Percentiles rank a stretch among this genome's conserved stretches.
These are phyloP conservation scores for Drosophila busckii DNA, from an alignment of 1,140 invertebrate genomes.

Conservation along the genomic window DNA sequence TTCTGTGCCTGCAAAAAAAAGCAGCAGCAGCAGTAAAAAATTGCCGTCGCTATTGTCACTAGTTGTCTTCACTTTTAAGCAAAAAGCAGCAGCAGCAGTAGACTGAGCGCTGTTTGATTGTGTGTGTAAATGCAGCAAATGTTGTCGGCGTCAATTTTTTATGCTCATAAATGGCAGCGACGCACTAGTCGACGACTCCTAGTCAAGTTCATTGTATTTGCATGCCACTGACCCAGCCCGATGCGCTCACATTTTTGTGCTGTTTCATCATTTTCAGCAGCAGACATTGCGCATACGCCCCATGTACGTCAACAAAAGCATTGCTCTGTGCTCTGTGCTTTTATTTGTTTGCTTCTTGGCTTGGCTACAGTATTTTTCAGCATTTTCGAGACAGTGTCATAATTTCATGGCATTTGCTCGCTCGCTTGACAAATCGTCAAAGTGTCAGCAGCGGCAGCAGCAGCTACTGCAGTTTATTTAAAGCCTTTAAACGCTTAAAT, in stretches of 20 bases:
- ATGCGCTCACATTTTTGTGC: conserved; percentile 49
- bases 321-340: conserved; percentile 8
- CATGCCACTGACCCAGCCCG: conserved; percentile 26
- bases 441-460: conserved; percentile 41
- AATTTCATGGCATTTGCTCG: conserved; percentile 68
- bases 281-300: conserved; percentile 75
- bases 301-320: conserved; percentile 66
- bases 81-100: conserved; percentile 9
- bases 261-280: conserved; percentile 75
- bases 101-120: conserved; percentile 38
- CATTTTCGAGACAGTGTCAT: conserved; percentile 76
- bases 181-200: conserved; percentile 16
- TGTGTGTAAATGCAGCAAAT: conserved; percentile 66
- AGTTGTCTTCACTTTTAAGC: conserved; percentile 45
- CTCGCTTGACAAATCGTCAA: conserved; percentile 74
- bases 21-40: conserved; percentile 48
- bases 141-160: conserved; percentile 66
- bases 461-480: background rate
- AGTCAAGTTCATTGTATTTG: conserved; percentile 74
- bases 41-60: conserved; percentile 38
- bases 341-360: conserved; percentile 21
- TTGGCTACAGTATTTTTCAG: conserved; percentile 65
- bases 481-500: conserved; percentile 12
- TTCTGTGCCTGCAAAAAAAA: conserved; percentile 31
- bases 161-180: conserved; percentile 69